Evolutionary conservation across 92 coral and sea anemone species (phyloP).

Genomic region (Phenganax marumi): DNA sequence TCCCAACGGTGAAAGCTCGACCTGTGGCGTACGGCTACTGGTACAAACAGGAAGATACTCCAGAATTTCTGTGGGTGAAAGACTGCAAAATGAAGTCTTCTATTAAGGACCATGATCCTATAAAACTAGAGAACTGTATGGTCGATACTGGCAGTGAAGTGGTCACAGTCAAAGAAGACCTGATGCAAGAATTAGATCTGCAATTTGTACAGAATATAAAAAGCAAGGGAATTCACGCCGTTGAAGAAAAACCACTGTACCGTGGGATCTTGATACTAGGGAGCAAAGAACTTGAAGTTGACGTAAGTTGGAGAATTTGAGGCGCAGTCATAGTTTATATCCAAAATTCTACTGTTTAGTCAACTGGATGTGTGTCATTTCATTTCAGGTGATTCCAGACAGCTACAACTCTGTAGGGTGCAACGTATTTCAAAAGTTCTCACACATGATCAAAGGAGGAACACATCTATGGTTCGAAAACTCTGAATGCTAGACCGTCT

Average conservation of each 20-base stretch:
- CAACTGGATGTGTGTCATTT: background rate
- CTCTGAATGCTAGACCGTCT: background rate
- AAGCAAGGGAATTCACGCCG: conserved; percentile 71
- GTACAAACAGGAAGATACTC: background rate
- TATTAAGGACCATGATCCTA: conserved; percentile 15
- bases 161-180: conserved; percentile 55
- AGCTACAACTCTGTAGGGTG: conserved; percentile 59
- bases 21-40: conserved; percentile 11
- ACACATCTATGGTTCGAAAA: conserved; percentile 62
- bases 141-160: conserved; percentile 92
- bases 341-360: background rate
- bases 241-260: conserved; percentile 55
- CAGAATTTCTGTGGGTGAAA: conserved; percentile 8
- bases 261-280: conserved; percentile 61
- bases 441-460: conserved; percentile 51
- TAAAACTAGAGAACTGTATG: conserved; percentile 57
- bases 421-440: conserved; percentile 62
- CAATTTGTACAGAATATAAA: conserved; percentile 44
- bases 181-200: conserved; percentile 41
- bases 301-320: conserved; percentile 47
- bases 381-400: conserved; percentile 72
- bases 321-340: no score
- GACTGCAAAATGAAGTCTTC: conserved; percentile 20
- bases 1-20: background rate
- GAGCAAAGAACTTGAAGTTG: conserved; percentile 62